These are phyloP conservation scores for Bellardia bayeri DNA, from an alignment of 2,888 invertebrate species.

Conservation along the genomic window DNA sequence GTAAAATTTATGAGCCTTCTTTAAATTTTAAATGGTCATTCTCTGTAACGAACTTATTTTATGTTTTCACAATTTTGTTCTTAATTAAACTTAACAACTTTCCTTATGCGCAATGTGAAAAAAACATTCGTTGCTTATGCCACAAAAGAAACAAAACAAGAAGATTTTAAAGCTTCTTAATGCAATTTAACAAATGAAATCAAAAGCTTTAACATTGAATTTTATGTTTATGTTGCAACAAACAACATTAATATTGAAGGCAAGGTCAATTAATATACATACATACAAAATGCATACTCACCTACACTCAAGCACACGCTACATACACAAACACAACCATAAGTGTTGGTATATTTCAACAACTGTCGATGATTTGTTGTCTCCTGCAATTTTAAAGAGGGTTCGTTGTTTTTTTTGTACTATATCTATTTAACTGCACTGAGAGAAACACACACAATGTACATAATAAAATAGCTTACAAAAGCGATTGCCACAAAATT, in stretches of 20 bases:
- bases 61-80: slow-evolving; percentile 5
- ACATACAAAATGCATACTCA: slow-evolving; percentile 1
- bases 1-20: slow-evolving; percentile 53
- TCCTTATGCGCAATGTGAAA: not conserved
- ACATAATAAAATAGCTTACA: slow-evolving; percentile 18
- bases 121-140: not conserved
- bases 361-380: slow-evolving; percentile 73
- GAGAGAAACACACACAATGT: slow-evolving; percentile 35
- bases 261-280: slow-evolving; percentile 63
- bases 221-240: slow-evolving; percentile 67
- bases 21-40: slow-evolving; percentile 49
- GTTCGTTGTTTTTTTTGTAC: not conserved
- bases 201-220: slow-evolving; percentile 67
- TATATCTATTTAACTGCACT: slow-evolving; percentile 40
- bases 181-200: slow-evolving; percentile 18
- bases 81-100: slow-evolving; percentile 12
- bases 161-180: not conserved
- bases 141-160: not conserved
- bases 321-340: not conserved
- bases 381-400: slow-evolving; percentile 56
- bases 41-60: slow-evolving; percentile 1
- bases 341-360: slow-evolving; percentile 52
- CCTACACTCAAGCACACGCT: not conserved
- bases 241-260: slow-evolving; percentile 58
- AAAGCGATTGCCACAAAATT: slow-evolving; percentile 22